Percentiles rank a stretch among this genome's conserved stretches.
phyloP scores from a whole-genome alignment of 2,797 vertebrate species.

The Arnoldichthys spilopterus region DNA sequence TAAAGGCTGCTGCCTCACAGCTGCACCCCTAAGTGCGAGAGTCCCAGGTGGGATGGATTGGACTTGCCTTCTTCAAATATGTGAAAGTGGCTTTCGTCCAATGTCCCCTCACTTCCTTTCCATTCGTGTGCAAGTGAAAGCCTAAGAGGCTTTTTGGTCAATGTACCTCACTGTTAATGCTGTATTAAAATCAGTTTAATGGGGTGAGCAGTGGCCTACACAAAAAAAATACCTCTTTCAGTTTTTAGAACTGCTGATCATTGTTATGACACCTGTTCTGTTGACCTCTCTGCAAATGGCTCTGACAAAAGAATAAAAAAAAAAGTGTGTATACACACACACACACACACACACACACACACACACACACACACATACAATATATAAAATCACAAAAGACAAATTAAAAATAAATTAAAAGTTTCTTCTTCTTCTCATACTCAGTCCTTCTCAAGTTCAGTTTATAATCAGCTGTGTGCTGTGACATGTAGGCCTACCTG shows the following conservation, averaged over 20 bases:
- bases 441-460: too few relatives aligned
- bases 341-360: too few relatives aligned
- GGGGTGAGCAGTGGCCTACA: background rate
- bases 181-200: background rate
- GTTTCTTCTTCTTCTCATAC: too few relatives aligned
- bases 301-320: background rate
- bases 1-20: slow-evolving; percentile 10
- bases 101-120: background rate
- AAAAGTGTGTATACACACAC: too few relatives aligned
- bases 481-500: too few relatives aligned
- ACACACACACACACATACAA: too few relatives aligned
- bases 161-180: background rate
- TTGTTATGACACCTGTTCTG: background rate
- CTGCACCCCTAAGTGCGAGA: background rate
- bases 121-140: background rate
- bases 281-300: background rate
- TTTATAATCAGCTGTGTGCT: too few relatives aligned
- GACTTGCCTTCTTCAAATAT: background rate
- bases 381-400: too few relatives aligned
- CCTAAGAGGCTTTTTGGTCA: slow-evolving; percentile 3
- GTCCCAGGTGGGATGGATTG: slow-evolving; percentile 13
- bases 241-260: background rate
- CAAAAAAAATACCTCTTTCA: background rate
- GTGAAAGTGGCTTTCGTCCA: background rate
- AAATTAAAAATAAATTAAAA: too few relatives aligned